phyloP scores from a whole-genome alignment of 1,140 invertebrate species.

The Tetragonula clypearis region DNA sequence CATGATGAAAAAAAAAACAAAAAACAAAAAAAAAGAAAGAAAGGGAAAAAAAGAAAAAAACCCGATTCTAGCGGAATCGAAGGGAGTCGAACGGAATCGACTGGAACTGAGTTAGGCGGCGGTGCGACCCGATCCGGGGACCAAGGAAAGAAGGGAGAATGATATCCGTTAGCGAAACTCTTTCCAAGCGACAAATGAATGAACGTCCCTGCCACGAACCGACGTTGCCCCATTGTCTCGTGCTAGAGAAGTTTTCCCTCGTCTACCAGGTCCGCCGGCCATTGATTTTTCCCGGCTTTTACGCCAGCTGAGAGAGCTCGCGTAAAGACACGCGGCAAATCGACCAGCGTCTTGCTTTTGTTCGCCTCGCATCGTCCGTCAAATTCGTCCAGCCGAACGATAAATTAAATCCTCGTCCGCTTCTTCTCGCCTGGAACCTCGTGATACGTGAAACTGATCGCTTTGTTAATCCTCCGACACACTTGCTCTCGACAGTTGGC shows the following conservation, averaged over 20 bases:
- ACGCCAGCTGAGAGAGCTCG: neutral
- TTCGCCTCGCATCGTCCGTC: neutral
- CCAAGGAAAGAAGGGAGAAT: neutral
- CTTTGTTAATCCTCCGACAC: neutral
- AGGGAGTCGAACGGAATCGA: neutral
- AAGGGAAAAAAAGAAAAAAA: too few species aligned
- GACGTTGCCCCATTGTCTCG: conserved; percentile 24
- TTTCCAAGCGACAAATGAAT: conserved; percentile 60
- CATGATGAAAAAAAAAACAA: neutral
- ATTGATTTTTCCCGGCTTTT: conserved; percentile 36
- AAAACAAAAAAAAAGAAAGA: too few species aligned
- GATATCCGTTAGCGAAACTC: conserved; percentile 24
- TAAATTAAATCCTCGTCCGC: conserved; percentile 5
- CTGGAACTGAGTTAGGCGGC: neutral
- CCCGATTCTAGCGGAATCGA: neutral
- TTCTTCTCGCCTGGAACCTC: conserved; percentile 12
- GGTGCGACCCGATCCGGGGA: neutral
- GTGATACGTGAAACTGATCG: too few species aligned
- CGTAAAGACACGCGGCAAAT: conserved; percentile 25
- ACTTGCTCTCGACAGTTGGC: too few species aligned
- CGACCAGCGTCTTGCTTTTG: conserved; percentile 15
- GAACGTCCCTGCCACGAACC: conserved; percentile 31
- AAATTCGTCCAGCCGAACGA: neutral
- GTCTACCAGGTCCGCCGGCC: neutral
- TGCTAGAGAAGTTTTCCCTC: conserved; percentile 20